Percentiles rank a stretch among this genome's conserved stretches.
Conservation (phyloP, 2,113 vertebrate genomes). For the Scomber japonicus region DNA sequence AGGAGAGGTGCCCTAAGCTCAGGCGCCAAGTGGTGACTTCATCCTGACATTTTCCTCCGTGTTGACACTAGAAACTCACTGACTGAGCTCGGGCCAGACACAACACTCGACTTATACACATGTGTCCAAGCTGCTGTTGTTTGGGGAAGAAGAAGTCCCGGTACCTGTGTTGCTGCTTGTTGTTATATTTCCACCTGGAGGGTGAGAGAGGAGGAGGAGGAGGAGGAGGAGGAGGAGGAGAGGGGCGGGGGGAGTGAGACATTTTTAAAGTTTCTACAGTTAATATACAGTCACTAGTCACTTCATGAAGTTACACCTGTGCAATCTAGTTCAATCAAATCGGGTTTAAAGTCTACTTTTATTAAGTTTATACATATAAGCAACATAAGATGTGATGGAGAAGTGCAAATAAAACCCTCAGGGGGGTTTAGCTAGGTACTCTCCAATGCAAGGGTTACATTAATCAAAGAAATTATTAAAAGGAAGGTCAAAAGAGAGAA, state of each 20-base stretch:
- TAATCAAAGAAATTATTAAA: too few relatives aligned
- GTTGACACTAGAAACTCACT: slow-evolving; percentile 64
- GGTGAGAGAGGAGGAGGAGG: too few relatives aligned
- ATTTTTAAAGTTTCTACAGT: not conserved
- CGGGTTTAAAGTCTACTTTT: too few relatives aligned
- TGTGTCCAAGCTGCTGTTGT: slow-evolving; percentile 18
- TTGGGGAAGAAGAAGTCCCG: not conserved
- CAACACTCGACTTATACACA: slow-evolving; percentile 38
- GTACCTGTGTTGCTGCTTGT: slow-evolving; percentile 4
- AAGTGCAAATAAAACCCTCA: too few relatives aligned
- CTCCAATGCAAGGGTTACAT: too few relatives aligned
- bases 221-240: too few relatives aligned
- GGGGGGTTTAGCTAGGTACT: too few relatives aligned
- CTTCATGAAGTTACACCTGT: not conserved
- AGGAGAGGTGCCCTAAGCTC: slow-evolving; percentile 24
- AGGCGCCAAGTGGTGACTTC: slow-evolving; percentile 70
- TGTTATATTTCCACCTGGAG: slow-evolving; percentile 3
- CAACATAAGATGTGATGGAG: too few relatives aligned
- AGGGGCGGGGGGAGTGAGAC: too few relatives aligned
- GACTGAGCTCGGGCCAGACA: slow-evolving; percentile 46
- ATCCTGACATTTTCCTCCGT: slow-evolving; percentile 70
- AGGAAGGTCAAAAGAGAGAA: too few relatives aligned
- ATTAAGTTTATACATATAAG: too few relatives aligned
- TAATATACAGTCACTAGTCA: not conserved
- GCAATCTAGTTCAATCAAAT: too few relatives aligned